phyloP scores from a whole-genome alignment of 2,797 vertebrate species.

The Rhinogobio ventralis region DNA sequence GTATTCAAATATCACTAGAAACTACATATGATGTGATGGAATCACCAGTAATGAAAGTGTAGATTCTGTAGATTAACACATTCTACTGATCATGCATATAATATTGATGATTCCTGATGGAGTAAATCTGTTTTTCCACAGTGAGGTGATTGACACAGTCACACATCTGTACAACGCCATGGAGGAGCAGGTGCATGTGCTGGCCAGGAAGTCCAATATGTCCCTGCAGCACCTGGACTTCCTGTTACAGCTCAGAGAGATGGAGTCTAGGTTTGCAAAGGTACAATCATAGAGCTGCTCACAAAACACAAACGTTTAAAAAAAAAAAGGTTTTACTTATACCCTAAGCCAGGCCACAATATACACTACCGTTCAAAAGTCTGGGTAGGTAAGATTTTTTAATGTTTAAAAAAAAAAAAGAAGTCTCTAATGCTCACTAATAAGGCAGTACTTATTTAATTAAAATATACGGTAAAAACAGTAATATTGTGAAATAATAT shows the following conservation, averaged over 20 bases:
- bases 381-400: neutral
- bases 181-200: constrained; percentile 89
- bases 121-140: constrained; percentile 60
- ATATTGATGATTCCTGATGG: neutral
- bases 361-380: neutral
- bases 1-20: neutral
- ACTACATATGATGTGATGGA: neutral
- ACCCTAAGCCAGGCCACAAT: neutral
- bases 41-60: neutral
- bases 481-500: neutral
- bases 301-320: neutral
- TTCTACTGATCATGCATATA: neutral
- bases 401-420: too few relatives aligned
- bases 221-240: constrained; percentile 86
- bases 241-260: constrained; percentile 79
- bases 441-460: neutral
- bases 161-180: constrained; percentile 84
- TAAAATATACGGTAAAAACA: neutral
- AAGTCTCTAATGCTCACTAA: neutral
- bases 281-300: constrained; percentile 65
- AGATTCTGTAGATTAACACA: too few relatives aligned
- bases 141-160: constrained; percentile 82
- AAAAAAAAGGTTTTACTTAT: neutral
- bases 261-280: constrained; percentile 84
- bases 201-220: constrained; percentile 88